phyloP scores from a whole-genome alignment of 2,113 vertebrate species.

The Ammodytes marinus region DNA sequence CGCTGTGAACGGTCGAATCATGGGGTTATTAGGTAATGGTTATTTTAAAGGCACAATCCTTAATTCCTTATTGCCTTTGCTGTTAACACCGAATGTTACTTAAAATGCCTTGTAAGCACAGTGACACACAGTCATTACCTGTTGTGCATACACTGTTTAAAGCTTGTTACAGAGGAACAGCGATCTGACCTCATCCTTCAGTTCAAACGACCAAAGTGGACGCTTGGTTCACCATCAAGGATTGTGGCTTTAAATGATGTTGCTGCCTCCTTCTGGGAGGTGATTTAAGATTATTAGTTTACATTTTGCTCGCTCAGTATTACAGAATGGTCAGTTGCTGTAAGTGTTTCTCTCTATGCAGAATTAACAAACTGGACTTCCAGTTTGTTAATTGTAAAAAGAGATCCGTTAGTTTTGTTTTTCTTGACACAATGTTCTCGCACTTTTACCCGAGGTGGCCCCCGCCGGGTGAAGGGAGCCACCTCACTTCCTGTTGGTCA shows the following conservation, averaged over 20 bases:
- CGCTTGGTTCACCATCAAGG: slow-evolving; percentile 32
- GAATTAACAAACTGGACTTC: slow-evolving; percentile 41
- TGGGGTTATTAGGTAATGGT: slow-evolving; percentile 17
- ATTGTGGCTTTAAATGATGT: slow-evolving; percentile 61
- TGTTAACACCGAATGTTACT: slow-evolving; percentile 70
- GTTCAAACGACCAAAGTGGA: slow-evolving; percentile 49
- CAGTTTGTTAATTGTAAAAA: slow-evolving; percentile 27
- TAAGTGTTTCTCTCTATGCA: slow-evolving; percentile 51
- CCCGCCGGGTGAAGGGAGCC: slow-evolving; percentile 4
- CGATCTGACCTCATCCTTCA: slow-evolving; percentile 35
- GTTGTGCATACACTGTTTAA: slow-evolving; percentile 37
- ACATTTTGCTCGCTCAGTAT: slow-evolving; percentile 59
- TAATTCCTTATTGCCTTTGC: slow-evolving; percentile 44
- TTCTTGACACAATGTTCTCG: slow-evolving; percentile 28
- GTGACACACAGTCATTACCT: slow-evolving; percentile 45
- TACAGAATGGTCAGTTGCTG: slow-evolving; percentile 29
- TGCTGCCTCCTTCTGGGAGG: slow-evolving; percentile 31
- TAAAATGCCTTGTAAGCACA: slow-evolving; percentile 61
- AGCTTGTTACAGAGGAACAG: slow-evolving; percentile 14
- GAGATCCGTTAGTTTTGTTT: slow-evolving; percentile 9
- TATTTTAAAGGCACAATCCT: slow-evolving; percentile 64
- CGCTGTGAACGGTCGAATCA: not conserved
- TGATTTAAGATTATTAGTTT: slow-evolving; percentile 37
- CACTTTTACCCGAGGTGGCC: slow-evolving; percentile 68
- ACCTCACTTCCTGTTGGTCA: slow-evolving; percentile 32